Evolutionary conservation across 2,888 invertebrate genomes (phyloP), one percentile per base, ranked within the genome.

Genomic region (Drosophila percnosoma): DNA sequence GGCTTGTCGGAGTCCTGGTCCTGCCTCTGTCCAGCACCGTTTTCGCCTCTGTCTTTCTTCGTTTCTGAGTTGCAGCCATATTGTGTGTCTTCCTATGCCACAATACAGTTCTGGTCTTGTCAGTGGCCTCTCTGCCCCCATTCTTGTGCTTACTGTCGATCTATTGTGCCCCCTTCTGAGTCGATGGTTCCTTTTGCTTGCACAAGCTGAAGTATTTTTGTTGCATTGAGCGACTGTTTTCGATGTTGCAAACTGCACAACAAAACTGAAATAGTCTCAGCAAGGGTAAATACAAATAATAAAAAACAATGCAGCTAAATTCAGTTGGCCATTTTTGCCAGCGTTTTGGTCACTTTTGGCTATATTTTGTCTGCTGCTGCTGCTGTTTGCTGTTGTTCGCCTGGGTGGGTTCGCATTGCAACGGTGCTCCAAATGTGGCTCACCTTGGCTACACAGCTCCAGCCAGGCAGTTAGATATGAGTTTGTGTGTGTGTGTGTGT

Each of bases 401-500:
- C 45, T 55, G 57, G 61, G 55, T 65, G 67, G 68, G 67, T 77
- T 71, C 68, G 45, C 70, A 81, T 66, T 80, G 83, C 73, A 64
- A 38, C 62, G 61, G 31, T 59, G 57, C 45, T 29, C 58, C 76
- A 77, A 87, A 80, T 87, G 84, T 76, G 78, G 84, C 87, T 84
- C 87, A 87, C 84, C 84, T 84, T 84, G 87, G 84, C 67, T 71
- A 52, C 27, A 31, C 21, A 49, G 48, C 21, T 7, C 24, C 31
- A 45, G 34, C 49, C 67, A 62, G 63, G 57, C 62, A 54, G 73
- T 36, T 51, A 48, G 57, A 69, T 74, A 60, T 70, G 65, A 74
- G 54, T 45, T 62, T 74, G 27, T 53, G 24, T 68, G 57, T 66
- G n/a, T 62, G 58, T 68, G 45, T 61, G 42, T 59, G 31, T 51